These are phyloP conservation scores for Notocelia uddmanniana DNA, from an alignment of 2,888 invertebrate genomes.

Conservation along the genomic window DNA sequence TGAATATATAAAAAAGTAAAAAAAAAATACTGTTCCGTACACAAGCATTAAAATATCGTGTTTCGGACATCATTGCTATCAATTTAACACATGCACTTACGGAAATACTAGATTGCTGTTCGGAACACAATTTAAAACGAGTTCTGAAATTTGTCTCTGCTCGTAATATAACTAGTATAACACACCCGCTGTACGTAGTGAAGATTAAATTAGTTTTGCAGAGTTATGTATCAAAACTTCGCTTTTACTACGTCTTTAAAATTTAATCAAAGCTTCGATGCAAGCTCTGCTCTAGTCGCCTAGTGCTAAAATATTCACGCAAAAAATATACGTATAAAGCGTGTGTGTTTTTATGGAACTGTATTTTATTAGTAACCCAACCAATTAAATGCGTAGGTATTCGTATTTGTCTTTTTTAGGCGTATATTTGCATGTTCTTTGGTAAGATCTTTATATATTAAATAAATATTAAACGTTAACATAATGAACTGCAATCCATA, in stretches of 20 bases:
- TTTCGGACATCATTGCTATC: no score
- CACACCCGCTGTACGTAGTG: constrained; percentile 18
- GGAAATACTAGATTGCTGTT: neutral
- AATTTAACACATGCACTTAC: no score
- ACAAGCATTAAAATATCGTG: no score
- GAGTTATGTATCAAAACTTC: constrained; percentile 29
- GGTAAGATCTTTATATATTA: no score
- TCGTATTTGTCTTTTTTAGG: no score
- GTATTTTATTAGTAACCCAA: neutral
- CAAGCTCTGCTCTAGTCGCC: constrained; percentile 2
- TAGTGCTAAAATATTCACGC: constrained; percentile 4
- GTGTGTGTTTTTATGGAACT: neutral
- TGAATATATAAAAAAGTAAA: no score
- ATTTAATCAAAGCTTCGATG: constrained; percentile 22
- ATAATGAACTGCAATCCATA: no score
- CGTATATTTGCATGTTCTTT: no score
- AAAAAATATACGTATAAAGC: neutral
- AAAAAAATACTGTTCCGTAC: no score
- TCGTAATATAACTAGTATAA: constrained; percentile 20
- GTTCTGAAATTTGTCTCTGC: constrained; percentile 4
- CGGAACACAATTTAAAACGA: neutral
- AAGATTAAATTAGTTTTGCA: constrained; percentile 31
- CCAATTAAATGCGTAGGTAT: neutral
- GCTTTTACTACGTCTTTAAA: constrained; percentile 36
- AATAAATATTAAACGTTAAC: no score